Evolutionary conservation across 1,140 invertebrate genomes (phyloP).

Genomic region (Drosophila tristis): DNA sequence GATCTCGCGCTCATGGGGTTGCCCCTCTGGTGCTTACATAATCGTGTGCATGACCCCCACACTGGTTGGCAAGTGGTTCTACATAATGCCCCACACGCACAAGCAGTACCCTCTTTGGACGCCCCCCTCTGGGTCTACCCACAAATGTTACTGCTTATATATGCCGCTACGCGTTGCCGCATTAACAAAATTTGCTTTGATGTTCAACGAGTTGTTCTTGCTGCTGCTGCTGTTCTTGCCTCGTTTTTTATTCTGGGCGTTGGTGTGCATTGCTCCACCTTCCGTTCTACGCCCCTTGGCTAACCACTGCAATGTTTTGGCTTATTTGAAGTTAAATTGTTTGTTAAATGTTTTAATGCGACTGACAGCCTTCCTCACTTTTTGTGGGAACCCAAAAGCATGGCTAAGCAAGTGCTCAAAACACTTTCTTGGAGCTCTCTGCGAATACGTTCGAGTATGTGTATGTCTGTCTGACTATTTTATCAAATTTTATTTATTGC

Average conservation of each 20-base stretch:
- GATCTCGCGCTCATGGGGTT: constrained; percentile 12
- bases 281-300: not conserved
- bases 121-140: not conserved
- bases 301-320: constrained; percentile 27
- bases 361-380: not conserved
- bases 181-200: constrained; percentile 59
- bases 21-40: constrained; percentile 25
- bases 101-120: constrained; percentile 1
- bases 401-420: not conserved
- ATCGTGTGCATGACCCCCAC: constrained; percentile 39
- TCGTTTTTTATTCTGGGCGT: constrained; percentile 44
- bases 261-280: constrained; percentile 33
- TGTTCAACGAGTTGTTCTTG: constrained; percentile 66
- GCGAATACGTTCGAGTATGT: no score
- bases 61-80: constrained; percentile 36
- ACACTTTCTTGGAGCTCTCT: constrained; percentile 11
- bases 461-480: constrained; percentile 18
- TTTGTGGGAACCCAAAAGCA: constrained; percentile 10
- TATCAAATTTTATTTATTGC: constrained; percentile 58
- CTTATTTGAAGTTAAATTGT: constrained; percentile 75
- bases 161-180: constrained; percentile 50
- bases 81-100: constrained; percentile 18
- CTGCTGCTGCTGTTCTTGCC: constrained; percentile 22
- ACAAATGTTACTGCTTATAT: constrained; percentile 67
- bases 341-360: constrained; percentile 55